Evolutionary conservation across 2,888 invertebrate genomes (phyloP).

Genomic region (Empis stercorea): DNA sequence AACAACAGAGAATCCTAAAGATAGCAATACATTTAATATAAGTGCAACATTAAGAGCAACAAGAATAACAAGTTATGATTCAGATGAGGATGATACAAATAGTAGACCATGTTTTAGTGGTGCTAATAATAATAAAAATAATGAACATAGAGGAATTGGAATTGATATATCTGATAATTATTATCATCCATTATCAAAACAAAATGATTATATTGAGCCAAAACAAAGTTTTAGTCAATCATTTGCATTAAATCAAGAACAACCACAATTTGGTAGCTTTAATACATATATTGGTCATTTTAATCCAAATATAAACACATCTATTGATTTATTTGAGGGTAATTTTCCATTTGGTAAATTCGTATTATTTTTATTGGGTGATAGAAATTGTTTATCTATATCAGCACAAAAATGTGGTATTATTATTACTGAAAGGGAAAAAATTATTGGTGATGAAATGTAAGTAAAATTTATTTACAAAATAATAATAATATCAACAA

Average conservation of each 20-base stretch:
- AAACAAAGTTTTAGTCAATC: not conserved
- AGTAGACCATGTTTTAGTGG: not conserved
- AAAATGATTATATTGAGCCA: constrained; percentile 5
- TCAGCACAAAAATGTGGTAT: constrained; percentile 20
- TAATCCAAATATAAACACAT: constrained; percentile 8
- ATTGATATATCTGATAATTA: not conserved
- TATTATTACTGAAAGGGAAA: constrained; percentile 22
- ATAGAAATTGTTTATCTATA: constrained; percentile 25
- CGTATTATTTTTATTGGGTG: constrained; percentile 22
- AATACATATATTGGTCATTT: constrained; percentile 9
- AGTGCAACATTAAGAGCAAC: not conserved
- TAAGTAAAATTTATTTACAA: not conserved
- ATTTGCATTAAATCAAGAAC: not conserved
- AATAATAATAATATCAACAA: constrained; percentile 15
- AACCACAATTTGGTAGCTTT: constrained; percentile 1
- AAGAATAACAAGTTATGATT: not conserved
- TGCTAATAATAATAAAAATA: constrained; percentile 1
- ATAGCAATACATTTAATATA: constrained; percentile 1
- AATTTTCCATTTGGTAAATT: constrained; percentile 23
- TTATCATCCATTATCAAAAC: not conserved
- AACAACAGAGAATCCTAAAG: constrained; percentile 12
- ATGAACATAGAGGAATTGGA: no score
- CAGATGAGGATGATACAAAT: not conserved
- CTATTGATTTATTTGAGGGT: constrained; percentile 21
- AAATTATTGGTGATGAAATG: constrained; percentile 5